Evolutionary conservation across 2,888 invertebrate genomes (phyloP).

Genomic region (Ryuthela nishihirai): DNA sequence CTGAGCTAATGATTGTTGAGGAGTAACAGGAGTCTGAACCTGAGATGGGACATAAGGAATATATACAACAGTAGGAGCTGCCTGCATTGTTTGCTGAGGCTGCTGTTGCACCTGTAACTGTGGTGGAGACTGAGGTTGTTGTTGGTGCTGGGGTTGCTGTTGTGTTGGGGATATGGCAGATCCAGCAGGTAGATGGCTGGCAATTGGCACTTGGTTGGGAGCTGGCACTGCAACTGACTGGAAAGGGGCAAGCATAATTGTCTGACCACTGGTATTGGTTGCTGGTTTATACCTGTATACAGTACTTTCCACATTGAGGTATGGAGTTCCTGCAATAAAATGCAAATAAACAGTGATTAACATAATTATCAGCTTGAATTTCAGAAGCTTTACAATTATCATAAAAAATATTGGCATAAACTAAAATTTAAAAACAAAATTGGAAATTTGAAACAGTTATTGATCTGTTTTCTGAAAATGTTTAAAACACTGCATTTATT

Average conservation of each 20-base stretch:
- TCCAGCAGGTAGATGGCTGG: constrained; percentile 19
- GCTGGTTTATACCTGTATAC: constrained; percentile 71
- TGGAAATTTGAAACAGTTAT: too few species aligned
- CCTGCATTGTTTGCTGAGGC: constrained; percentile 24
- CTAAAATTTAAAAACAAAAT: too few species aligned
- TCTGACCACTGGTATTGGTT: constrained; percentile 7
- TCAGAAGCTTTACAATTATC: too few species aligned
- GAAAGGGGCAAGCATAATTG: constrained; percentile 15
- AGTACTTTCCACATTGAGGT: constrained; percentile 70
- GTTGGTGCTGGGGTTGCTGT: constrained; percentile 30
- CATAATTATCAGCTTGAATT: too few species aligned
- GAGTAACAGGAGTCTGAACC: constrained; percentile 42
- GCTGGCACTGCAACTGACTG: constrained; percentile 19
- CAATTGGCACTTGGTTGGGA: constrained; percentile 21
- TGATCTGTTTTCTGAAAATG: too few species aligned
- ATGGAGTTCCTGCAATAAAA: constrained; percentile 59
- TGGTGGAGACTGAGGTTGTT: constrained; percentile 22
- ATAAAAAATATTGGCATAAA: too few species aligned
- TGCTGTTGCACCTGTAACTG: constrained; percentile 21
- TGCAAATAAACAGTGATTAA: background rate
- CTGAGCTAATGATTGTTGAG: constrained; percentile 35
- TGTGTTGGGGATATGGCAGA: constrained; percentile 18
- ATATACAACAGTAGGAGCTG: constrained; percentile 28
- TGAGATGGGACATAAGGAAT: constrained; percentile 35
- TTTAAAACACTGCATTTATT: too few species aligned